Evolutionary conservation across 2,797 vertebrate genomes (phyloP).

Genomic region (Caiman crocodilus): DNA sequence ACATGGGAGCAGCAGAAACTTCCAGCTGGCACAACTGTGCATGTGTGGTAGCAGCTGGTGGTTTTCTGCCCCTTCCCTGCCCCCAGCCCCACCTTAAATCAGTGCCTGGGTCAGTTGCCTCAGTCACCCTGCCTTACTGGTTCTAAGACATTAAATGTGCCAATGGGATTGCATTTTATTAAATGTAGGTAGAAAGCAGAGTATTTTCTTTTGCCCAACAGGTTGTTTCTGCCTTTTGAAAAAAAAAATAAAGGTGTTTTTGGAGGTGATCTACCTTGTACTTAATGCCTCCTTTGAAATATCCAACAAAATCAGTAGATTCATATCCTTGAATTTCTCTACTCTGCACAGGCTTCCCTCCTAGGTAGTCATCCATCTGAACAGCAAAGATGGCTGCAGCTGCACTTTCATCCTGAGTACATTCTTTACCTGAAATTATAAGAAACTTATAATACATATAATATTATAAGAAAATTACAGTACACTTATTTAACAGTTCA

Average conservation of each 20-base stretch:
- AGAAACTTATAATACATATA: not conserved
- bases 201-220: not conserved
- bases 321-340: conserved; percentile 91
- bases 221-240: not conserved
- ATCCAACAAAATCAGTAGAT: conserved; percentile 90
- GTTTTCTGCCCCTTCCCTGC: no score
- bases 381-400: conserved; percentile 91
- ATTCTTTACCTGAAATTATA: conserved; percentile 87
- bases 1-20: no score
- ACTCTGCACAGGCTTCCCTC: conserved; percentile 91
- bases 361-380: conserved; percentile 91
- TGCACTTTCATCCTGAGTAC: conserved; percentile 91
- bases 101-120: no score
- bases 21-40: no score
- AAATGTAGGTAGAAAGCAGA: not conserved
- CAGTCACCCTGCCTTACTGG: no score
- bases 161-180: not conserved
- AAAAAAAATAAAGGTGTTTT: no score
- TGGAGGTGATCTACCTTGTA: conserved; percentile 85
- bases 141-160: not conserved
- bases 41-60: no score
- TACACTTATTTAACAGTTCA: not conserved
- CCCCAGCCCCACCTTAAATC: no score
- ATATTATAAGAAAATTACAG: not conserved
- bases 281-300: conserved; percentile 92